Conservation (phyloP, 2,113 vertebrate species). For the Erinaceus europaeus region DNA sequence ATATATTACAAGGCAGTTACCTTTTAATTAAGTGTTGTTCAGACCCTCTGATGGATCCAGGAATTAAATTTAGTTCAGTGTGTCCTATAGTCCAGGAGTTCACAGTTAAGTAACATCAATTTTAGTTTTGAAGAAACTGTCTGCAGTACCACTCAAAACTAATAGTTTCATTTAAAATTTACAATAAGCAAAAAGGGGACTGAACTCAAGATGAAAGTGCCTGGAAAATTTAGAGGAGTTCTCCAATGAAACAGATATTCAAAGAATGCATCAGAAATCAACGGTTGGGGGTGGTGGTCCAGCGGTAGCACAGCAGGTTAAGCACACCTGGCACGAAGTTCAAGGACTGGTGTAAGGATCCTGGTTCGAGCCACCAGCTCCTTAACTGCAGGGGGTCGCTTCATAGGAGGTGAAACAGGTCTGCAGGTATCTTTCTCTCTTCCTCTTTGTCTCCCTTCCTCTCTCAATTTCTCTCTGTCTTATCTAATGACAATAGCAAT, state of each 20-base stretch:
- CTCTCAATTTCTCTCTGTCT: too few relatives aligned
- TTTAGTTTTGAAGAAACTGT: slow-evolving; percentile 12
- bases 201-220: background rate
- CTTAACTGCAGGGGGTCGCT: too few relatives aligned
- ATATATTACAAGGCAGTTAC: background rate
- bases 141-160: background rate
- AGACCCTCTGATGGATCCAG: background rate
- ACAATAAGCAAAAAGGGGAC: background rate
- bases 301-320: too few relatives aligned
- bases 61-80: background rate
- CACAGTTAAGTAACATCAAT: background rate
- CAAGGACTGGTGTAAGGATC: too few relatives aligned
- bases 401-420: too few relatives aligned
- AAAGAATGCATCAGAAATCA: background rate
- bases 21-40: background rate
- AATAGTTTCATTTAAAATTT: background rate
- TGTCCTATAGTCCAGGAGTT: background rate
- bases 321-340: too few relatives aligned
- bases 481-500: too few relatives aligned
- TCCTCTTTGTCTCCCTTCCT: too few relatives aligned
- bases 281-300: too few relatives aligned
- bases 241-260: background rate
- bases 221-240: background rate
- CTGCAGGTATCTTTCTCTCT: too few relatives aligned
- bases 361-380: too few relatives aligned